Evolutionary conservation across 2,888 invertebrate species (phyloP).

Genomic region (Ormyrus rosae): DNA sequence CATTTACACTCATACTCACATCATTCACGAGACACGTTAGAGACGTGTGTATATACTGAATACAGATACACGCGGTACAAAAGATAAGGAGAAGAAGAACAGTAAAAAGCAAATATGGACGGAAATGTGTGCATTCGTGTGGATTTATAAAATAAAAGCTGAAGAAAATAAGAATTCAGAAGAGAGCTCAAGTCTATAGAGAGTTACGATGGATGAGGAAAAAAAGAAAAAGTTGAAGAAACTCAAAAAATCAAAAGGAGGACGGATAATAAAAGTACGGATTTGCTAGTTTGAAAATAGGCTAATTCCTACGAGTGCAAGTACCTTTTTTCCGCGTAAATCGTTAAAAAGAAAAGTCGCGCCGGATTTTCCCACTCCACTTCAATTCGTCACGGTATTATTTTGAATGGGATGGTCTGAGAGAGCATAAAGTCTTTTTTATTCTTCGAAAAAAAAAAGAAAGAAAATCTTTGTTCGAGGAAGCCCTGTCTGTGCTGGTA

Average conservation of each 20-base stretch:
- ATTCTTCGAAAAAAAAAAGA: neutral
- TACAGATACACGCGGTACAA: neutral
- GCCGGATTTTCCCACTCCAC: neutral
- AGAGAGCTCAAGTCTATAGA: no score
- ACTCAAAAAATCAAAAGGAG: neutral
- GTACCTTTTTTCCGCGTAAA: constrained; percentile 36
- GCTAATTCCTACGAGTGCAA: constrained; percentile 44
- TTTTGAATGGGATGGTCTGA: constrained; percentile 8
- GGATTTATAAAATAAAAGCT: constrained; percentile 10
- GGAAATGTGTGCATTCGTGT: neutral
- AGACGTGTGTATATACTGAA: neutral
- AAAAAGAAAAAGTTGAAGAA: neutral
- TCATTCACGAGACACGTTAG: no score
- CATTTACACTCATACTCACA: no score
- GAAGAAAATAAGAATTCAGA: constrained; percentile 7
- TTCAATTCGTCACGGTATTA: neutral
- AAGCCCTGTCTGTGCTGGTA: neutral
- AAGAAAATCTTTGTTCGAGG: constrained; percentile 2
- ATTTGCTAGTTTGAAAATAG: constrained; percentile 45
- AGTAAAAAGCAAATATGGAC: neutral
- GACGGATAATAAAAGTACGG: constrained; percentile 28
- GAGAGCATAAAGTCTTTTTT: constrained; percentile 23
- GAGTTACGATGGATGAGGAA: no score
- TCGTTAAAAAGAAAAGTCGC: constrained; percentile 7
- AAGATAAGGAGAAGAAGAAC: neutral